Conservation (phyloP, 2,797 vertebrate species). For the Alosa sapidissima region DNA sequence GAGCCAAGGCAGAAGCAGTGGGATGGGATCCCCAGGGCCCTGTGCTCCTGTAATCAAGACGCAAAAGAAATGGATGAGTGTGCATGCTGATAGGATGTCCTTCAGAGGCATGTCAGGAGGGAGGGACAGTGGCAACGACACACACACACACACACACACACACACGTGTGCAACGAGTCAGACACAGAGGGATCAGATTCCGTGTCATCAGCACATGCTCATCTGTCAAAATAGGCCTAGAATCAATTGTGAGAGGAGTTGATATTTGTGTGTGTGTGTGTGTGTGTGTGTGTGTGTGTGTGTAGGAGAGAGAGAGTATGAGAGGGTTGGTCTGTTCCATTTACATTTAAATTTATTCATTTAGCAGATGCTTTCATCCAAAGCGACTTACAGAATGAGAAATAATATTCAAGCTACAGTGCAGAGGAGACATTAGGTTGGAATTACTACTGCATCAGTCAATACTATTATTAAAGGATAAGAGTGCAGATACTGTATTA, state of each 20-base stretch:
- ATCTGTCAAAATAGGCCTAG: not conserved
- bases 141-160: too few relatives aligned
- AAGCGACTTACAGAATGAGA: too few relatives aligned
- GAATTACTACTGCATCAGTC: too few relatives aligned
- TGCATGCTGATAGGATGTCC: slow-evolving; percentile 41
- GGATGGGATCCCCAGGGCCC: slow-evolving; percentile 27
- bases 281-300: not conserved
- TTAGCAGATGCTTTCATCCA: too few relatives aligned
- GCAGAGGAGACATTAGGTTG: too few relatives aligned
- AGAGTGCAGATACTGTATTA: too few relatives aligned
- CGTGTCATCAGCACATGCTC: not conserved
- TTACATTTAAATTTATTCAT: too few relatives aligned
- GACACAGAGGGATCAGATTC: slow-evolving; percentile 3
- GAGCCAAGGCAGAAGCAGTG: not conserved
- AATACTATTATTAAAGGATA: too few relatives aligned
- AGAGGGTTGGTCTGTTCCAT: not conserved
- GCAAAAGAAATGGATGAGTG: slow-evolving; percentile 40
- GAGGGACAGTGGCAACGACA: not conserved
- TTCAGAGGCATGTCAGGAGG: slow-evolving; percentile 26
- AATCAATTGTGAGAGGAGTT: not conserved
- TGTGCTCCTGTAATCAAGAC: not conserved
- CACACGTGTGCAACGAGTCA: not conserved
- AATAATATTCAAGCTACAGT: too few relatives aligned
- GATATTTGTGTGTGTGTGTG: not conserved
- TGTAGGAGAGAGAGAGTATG: not conserved